Conservation (phyloP, 1,140 invertebrate species). For the Drosophila chauvacae region DNA sequence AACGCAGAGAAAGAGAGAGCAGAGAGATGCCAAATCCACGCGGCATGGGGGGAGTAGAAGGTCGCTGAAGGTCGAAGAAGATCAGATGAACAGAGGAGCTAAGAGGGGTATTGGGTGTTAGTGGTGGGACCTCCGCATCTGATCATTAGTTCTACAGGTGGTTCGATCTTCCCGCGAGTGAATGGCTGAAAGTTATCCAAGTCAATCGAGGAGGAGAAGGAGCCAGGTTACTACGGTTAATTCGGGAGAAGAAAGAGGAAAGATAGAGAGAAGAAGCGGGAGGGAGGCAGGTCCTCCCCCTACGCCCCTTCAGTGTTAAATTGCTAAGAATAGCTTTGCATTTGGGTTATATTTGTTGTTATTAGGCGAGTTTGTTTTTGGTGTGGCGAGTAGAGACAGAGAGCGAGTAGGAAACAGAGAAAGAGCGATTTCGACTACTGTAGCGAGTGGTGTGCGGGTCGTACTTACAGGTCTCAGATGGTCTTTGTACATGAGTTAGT, state of each 20-base stretch:
- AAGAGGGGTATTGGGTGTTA: slow-evolving; percentile 29
- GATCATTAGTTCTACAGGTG: slow-evolving; percentile 16
- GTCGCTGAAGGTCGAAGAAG: slow-evolving; percentile 14
- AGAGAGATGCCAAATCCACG: slow-evolving; percentile 45
- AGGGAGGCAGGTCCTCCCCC: neutral
- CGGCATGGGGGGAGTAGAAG: slow-evolving; percentile 29
- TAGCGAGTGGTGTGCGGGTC: slow-evolving; percentile 42
- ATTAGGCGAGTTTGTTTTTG: slow-evolving; percentile 7
- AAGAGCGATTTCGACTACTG: slow-evolving; percentile 47
- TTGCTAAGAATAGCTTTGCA: slow-evolving; percentile 9
- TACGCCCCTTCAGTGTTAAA: slow-evolving; percentile 6
- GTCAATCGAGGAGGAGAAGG: slow-evolving; percentile 18
- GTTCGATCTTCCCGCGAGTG: slow-evolving; percentile 2
- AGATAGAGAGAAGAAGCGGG: slow-evolving; percentile 4
- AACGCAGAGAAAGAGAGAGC: slow-evolving; percentile 33
- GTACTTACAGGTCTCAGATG: slow-evolving; percentile 65
- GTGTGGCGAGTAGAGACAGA: slow-evolving; percentile 19
- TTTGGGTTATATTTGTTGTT: slow-evolving; percentile 2
- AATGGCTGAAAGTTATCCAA: slow-evolving; percentile 26
- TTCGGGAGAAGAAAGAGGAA: slow-evolving; percentile 23
- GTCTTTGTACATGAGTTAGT: slow-evolving; percentile 65
- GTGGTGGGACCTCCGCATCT: slow-evolving; percentile 10
- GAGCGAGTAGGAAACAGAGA: slow-evolving; percentile 31
- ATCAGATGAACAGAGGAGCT: slow-evolving; percentile 39
- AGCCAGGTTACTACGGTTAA: slow-evolving; percentile 38